A percentile compares a stretch with the other conserved stretches of the same genome.
Evolutionary conservation across 1,140 invertebrate species (phyloP).

Genomic region (Matsumurasca onukii): DNA sequence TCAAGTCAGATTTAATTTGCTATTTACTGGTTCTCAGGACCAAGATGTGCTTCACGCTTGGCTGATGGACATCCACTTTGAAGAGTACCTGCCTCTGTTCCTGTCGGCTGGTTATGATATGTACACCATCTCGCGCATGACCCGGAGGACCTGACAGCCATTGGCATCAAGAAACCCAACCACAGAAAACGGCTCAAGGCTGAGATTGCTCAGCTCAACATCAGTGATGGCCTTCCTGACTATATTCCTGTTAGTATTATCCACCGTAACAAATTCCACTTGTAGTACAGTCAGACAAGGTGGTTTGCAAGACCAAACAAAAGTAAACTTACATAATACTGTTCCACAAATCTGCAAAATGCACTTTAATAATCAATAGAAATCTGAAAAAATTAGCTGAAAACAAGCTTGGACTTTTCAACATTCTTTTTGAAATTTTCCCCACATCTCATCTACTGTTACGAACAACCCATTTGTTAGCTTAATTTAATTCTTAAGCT

Average conservation of each 20-base stretch:
- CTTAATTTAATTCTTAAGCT: too few relatives aligned
- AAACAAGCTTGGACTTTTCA: too few relatives aligned
- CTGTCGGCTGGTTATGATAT: slow-evolving; percentile 96
- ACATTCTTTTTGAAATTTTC: too few relatives aligned
- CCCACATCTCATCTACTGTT: too few relatives aligned
- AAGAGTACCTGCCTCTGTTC: slow-evolving; percentile 94
- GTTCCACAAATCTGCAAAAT: background rate
- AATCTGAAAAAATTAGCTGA: too few relatives aligned
- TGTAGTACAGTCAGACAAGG: too few relatives aligned
- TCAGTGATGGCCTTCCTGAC: slow-evolving; percentile 90
- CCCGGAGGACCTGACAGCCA: slow-evolving; percentile 82
- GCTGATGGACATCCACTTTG: slow-evolving; percentile 92
- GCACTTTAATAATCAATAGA: too few relatives aligned
- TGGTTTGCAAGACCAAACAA: too few relatives aligned
- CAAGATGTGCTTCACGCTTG: slow-evolving; percentile 92
- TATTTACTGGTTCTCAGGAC: too few relatives aligned
- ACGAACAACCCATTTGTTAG: too few relatives aligned
- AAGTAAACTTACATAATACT: too few relatives aligned
- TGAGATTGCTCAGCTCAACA: slow-evolving; percentile 93
- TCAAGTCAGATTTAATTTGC: too few relatives aligned
- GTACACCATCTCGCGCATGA: slow-evolving; percentile 96
- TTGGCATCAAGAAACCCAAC: slow-evolving; percentile 95
- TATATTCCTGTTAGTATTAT: slow-evolving; percentile 88
- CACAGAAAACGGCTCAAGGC: slow-evolving; percentile 94
- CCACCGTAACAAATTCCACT: background rate